phyloP scores from a whole-genome alignment of 2,113 vertebrate species.

The Anolis sagrei region DNA sequence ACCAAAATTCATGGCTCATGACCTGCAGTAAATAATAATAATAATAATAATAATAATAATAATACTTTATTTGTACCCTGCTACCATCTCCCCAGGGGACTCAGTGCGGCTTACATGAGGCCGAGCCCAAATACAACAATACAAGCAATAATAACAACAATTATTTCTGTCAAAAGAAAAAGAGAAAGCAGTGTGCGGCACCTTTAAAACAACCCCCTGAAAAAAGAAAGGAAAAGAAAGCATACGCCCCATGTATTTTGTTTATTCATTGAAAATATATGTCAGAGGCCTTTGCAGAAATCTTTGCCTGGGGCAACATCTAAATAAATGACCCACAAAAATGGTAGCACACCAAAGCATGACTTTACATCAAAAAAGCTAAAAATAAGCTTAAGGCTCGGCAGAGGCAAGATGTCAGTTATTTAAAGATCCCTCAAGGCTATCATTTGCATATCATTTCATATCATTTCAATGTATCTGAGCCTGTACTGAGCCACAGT shows the following conservation, averaged over 20 bases:
- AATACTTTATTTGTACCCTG: too few relatives aligned
- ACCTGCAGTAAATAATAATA: background rate
- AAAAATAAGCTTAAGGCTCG: background rate
- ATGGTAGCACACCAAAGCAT: background rate
- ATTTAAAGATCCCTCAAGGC: background rate
- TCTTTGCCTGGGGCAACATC: background rate
- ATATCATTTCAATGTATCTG: background rate
- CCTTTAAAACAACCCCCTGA: too few relatives aligned
- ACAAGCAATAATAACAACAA: too few relatives aligned
- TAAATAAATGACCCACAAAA: background rate
- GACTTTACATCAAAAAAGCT: background rate
- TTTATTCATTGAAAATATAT: background rate
- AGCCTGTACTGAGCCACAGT: too few relatives aligned
- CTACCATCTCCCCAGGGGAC: too few relatives aligned
- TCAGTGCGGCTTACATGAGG: too few relatives aligned
- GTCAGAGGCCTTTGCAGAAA: background rate
- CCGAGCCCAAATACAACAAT: too few relatives aligned
- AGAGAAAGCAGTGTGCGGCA: too few relatives aligned
- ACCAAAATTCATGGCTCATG: background rate
- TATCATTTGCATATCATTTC: background rate
- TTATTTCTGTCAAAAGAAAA: too few relatives aligned
- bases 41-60: too few relatives aligned
- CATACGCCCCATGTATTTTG: background rate
- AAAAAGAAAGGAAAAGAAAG: too few relatives aligned
- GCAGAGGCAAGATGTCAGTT: background rate